Base-by-base conservation (phyloP, 1,140 invertebrate species). In the Drosophila rhopaloa region DNA sequence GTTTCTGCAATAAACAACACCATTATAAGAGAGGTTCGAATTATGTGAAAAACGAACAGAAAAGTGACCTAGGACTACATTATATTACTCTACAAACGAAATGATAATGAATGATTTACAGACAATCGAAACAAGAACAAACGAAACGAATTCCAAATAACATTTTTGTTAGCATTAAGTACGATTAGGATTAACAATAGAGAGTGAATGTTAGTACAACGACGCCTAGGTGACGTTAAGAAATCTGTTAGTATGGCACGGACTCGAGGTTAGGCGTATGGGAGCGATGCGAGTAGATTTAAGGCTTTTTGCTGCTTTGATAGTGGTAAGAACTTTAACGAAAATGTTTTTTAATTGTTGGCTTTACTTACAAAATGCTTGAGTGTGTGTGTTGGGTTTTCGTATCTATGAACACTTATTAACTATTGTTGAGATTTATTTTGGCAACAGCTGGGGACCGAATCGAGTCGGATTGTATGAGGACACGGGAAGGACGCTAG, bases 291-390 rank as follows among this genome's bases (percentile, higher is more conserved):
- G 27, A 66, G 76, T 75, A 63, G 71, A 56, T 37, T 44, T 81
- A 37, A 82, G 79, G 75, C 79, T 79, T 72, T 81, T 86, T 76
- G 76, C 85, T 86, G 82, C 79, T 76, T 75, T 84, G 43, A 61
- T 63, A 67, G 55, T 76, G 54, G 81, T 60, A 66, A 76, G 65
- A 83, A 85, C 27, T 59, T 73, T 35, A 85, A 84, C 47, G 67
- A 76, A 79, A 82, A 82, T 88, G 63, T 37, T 59, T 85, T 71
- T 62, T 77, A 83, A 83, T 74, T 74, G 53, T 83, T 89, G 62
- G 59, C 50, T 89, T 89, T 89, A 89, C 84, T 89, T 89, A 89
- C 84, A 89, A 89, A 84, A 89, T 89, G 77, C 65, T 81, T 80
- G 66, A 71, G 68, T 88, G 79, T 88, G 46, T 86, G 72, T 88